Percentiles rank a stretch among this genome's conserved stretches.
Conservation (phyloP, 1,140 invertebrate species). For the Venturia canescens region DNA sequence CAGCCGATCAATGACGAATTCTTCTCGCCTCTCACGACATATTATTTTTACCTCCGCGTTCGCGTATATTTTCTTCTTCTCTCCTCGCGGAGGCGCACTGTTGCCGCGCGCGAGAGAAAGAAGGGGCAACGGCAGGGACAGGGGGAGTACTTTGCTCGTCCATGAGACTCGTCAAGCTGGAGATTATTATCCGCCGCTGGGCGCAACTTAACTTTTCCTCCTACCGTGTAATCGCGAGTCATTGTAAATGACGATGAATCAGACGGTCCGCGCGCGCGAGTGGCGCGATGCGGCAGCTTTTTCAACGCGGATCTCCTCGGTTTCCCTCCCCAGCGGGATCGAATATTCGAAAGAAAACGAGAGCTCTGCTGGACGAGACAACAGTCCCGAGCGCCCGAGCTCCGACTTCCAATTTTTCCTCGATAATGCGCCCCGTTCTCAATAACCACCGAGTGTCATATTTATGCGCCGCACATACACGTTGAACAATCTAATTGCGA, state of each 20-base stretch:
- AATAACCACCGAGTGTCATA: not conserved
- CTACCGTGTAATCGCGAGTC: constrained; percentile 7
- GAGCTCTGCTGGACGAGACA: too few relatives aligned
- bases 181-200: not conserved
- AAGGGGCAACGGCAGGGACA: too few relatives aligned
- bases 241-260: constrained; percentile 9
- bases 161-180: not conserved
- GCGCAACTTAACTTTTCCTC: not conserved
- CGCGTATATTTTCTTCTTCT: constrained; percentile 19
- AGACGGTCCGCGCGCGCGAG: not conserved
- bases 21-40: not conserved
- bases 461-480: not conserved
- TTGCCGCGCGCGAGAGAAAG: too few relatives aligned
- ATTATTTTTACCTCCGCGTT: not conserved
- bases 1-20: constrained; percentile 6
- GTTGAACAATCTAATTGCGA: constrained; percentile 60
- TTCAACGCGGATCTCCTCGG: not conserved
- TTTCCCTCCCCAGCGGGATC: not conserved
- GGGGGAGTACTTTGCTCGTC: not conserved
- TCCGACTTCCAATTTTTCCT: too few relatives aligned
- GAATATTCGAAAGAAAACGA: too few relatives aligned
- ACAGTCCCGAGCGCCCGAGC: too few relatives aligned
- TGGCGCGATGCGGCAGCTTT: too few relatives aligned
- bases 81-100: not conserved
- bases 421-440: too few relatives aligned